A percentile compares a stretch with the other conserved stretches of the same genome.
phyloP scores from a whole-genome alignment of 2,888 invertebrate genomes.

The Nycteola revayana region DNA sequence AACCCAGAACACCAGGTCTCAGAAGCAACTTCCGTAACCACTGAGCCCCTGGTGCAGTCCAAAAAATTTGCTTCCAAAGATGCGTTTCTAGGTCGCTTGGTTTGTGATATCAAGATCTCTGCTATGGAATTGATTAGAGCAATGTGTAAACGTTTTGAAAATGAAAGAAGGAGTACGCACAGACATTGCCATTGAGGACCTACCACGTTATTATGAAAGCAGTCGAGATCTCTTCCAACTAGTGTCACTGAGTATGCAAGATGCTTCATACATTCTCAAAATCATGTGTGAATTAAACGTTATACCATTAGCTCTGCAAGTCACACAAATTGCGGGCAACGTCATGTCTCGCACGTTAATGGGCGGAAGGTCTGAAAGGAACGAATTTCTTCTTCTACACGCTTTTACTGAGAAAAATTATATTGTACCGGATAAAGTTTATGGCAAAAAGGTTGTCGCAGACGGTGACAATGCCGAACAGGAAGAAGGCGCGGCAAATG shows the following conservation, averaged over 20 bases:
- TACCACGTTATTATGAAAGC: slow-evolving; percentile 85
- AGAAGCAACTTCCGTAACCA: too few relatives aligned
- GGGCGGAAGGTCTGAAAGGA: slow-evolving; percentile 97
- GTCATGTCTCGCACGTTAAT: slow-evolving; percentile 95
- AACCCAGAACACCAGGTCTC: too few relatives aligned
- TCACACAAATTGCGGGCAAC: slow-evolving; percentile 98
- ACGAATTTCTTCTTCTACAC: slow-evolving; percentile 97
- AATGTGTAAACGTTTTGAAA: slow-evolving; percentile 87
- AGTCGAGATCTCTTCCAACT: slow-evolving; percentile 87
- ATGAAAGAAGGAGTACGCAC: slow-evolving; percentile 87
- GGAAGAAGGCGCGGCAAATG: slow-evolving; percentile 41
- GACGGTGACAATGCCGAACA: slow-evolving; percentile 50
- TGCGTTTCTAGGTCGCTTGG: slow-evolving; percentile 89
- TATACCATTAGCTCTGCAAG: slow-evolving; percentile 96
- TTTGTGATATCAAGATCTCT: slow-evolving; percentile 95
- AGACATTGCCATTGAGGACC: slow-evolving; percentile 87
- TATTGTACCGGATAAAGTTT: slow-evolving; percentile 94
- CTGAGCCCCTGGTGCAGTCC: too few relatives aligned
- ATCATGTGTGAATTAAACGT: slow-evolving; percentile 96
- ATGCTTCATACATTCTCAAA: slow-evolving; percentile 90
- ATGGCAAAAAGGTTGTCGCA: slow-evolving; percentile 53
- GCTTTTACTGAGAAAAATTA: slow-evolving; percentile 96
- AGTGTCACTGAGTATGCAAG: slow-evolving; percentile 91
- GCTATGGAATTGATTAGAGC: slow-evolving; percentile 96
- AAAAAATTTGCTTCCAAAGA: slow-evolving; percentile 80